phyloP scores from a whole-genome alignment of 2,888 invertebrate genomes.

The Pegoplata infirma region DNA sequence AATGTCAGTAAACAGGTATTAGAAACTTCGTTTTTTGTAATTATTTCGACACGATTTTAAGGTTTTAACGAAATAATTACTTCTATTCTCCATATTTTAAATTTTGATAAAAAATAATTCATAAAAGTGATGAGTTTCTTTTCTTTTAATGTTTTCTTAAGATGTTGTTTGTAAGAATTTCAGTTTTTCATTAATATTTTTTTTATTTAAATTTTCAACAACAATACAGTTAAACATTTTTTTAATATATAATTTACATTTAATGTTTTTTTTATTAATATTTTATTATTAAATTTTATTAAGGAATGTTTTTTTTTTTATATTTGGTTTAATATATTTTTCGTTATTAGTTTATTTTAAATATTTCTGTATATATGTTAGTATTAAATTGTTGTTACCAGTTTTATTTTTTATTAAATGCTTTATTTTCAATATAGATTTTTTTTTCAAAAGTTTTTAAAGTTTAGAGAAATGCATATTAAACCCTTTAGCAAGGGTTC shows the following conservation, averaged over 20 bases:
- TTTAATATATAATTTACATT: constrained; percentile 40
- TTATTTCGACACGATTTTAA: no score
- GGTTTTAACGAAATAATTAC: no score
- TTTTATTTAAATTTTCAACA: constrained; percentile 51
- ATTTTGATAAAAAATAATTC: no score
- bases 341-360: constrained; percentile 3
- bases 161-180: constrained; percentile 26
- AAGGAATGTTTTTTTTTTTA: constrained; percentile 46
- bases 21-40: no score
- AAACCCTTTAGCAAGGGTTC: not conserved
- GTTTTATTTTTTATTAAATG: constrained; percentile 53
- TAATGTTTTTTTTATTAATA: constrained; percentile 16
- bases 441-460: constrained; percentile 21
- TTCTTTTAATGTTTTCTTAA: constrained; percentile 19
- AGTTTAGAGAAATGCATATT: constrained; percentile 56
- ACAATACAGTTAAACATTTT: constrained; percentile 53
- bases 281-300: constrained; percentile 27
- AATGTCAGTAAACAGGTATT: no score
- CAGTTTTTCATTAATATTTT: constrained; percentile 14
- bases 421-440: constrained; percentile 45
- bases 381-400: constrained; percentile 15
- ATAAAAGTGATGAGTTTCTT: no score
- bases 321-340: no score
- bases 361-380: constrained; percentile 7
- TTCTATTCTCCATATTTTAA: no score